Conservation (phyloP, 2,888 invertebrate species). For the Hemithea aestivaria region DNA sequence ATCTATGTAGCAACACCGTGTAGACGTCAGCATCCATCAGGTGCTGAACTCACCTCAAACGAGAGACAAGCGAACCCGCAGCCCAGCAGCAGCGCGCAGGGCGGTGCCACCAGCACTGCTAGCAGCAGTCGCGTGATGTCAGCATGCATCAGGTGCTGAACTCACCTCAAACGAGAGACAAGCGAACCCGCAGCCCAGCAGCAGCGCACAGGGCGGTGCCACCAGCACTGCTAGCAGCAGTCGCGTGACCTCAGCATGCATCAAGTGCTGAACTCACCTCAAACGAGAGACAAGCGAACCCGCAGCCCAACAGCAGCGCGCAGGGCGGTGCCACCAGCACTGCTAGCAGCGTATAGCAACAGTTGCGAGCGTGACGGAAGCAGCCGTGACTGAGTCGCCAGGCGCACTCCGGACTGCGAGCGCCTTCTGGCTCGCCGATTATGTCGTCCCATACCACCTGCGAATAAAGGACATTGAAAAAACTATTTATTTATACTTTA, state of each 20-base stretch:
- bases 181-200: conserved; percentile 83
- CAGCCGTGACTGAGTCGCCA: conserved; percentile 83
- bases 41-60: conserved; percentile 82
- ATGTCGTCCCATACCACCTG: conserved; percentile 86
- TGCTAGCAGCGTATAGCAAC: conserved; percentile 84
- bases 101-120: no score
- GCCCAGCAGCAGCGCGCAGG: conserved; percentile 82
- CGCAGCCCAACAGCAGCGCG: conserved; percentile 82
- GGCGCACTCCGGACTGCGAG: conserved; percentile 84
- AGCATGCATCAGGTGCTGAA: no score
- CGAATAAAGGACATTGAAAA: neutral
- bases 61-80: conserved; percentile 84
- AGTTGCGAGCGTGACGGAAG: conserved; percentile 81
- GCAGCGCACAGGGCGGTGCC: conserved; percentile 84
- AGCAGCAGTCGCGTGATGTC: no score
- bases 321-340: conserved; percentile 83
- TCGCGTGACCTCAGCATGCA: no score
- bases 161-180: conserved; percentile 84
- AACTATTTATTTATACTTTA: no score
- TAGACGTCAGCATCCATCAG: no score
- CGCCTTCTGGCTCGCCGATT: conserved; percentile 84
- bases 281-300: conserved; percentile 85
- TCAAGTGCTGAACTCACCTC: conserved; percentile 63
- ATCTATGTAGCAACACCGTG: no score
- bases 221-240: no score